Base-by-base conservation (phyloP, 1,140 invertebrate genomes). In the Temnothorax nylanderi region DNA sequence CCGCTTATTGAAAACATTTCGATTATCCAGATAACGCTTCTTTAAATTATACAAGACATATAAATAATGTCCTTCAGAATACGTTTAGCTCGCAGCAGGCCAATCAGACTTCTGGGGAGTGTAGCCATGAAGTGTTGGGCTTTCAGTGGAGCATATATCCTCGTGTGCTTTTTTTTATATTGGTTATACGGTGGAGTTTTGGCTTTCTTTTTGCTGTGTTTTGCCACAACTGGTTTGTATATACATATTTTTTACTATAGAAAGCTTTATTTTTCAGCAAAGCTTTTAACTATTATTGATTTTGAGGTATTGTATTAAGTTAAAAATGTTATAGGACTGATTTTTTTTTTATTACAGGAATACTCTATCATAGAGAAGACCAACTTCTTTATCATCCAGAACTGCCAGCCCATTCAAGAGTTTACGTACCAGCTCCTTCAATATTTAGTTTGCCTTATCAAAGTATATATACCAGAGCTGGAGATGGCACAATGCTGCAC, bases 301-400 rank as follows among this genome's bases (percentile, higher is more conserved):
- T 32, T 21, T 34, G 11, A 37, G 2, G 44, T 60, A 16, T 80
- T 85, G 13, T 49, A 54, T 64, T n/a, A 60, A 3, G 10, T 56
- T n/a, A 62, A 2, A 58, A 0, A 60, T 11, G 3, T 47, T 16
- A 71, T 60, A 0, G 47, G 18, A 37, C 13, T 67, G 5, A 26
- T 11, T 64, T 47, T 8, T 51, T 51, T 91, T 85, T 91, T 47
- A 74, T 95, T 95, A 54, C 92, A 98, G 98, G 97, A 85, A 96
- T 98, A 86, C 95, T 99, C 26, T 99, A 99, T 94, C 97, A 97
- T 93, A 97, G 97, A 54, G 98, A 99, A 94, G 98, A 99, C 94
- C 96, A 97, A 87, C 95, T 99, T 51, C 94, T 99, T 0, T 99
- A 98, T 94, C 98, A 98, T 95, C 98, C 98, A 13, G 98, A 98